Evolutionary conservation across 2,113 vertebrate genomes (phyloP), one percentile per base, ranked within the genome.

Genomic region (Callospermophilus lateralis): DNA sequence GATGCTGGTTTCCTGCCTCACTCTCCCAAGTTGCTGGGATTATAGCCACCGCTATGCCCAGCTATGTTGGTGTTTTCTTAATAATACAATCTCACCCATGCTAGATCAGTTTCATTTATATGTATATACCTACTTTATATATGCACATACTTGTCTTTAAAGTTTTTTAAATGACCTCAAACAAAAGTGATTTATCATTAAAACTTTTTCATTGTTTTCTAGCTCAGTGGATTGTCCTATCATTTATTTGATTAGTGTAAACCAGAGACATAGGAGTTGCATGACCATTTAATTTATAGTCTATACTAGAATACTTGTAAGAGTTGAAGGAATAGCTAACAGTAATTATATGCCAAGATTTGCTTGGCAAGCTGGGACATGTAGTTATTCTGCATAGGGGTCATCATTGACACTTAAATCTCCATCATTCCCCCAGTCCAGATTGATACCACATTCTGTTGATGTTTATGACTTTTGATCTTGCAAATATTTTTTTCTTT

Each of bases 161-260:
- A 74, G 28, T 12, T 30, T 68, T 87, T 94, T 95, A 76, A 93
- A 74, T 90, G 74, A 73, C 3, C 37, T 92, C 55, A 96, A 70
- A 34, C n/a, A 93, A 70, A 93, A 95, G 37, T 61, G 77, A 67
- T 95, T 97, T 84, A 89, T 83, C 26, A 79, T 77, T 8, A 68
- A 92, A 91, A 3, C 2, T 73, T 51, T 92, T 78, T n/a, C 3
- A 4, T 51, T 92, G 12, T 85, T 90, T 10, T 24, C 30, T 88
- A 84, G 34, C 45, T 93, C 17, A 72, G 32, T 96, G 30, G 19
- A 73, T 68, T 90, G 55, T 51, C 20, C 9, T 87, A 19, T 80
- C 51, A 80, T 78, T 92, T 86, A 94, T 80, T 96, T 30, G 73
- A 19, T 95, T 84, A 42, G 28, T 84, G 4, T 45, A 97, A 28